Conservation (phyloP, 2,113 vertebrate genomes). For the Stegastes partitus region DNA sequence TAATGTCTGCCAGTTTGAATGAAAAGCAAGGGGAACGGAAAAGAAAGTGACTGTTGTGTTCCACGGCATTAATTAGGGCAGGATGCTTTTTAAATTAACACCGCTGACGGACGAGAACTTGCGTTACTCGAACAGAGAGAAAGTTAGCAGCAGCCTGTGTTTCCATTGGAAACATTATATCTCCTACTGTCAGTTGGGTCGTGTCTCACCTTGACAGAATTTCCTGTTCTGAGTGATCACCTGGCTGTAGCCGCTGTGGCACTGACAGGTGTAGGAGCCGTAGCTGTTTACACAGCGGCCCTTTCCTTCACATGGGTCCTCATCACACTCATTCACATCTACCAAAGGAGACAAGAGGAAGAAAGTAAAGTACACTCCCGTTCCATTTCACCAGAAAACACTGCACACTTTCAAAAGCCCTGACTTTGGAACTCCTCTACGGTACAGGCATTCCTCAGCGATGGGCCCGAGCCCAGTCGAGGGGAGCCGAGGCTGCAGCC, state of each 20-base stretch:
- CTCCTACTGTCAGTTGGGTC: slow-evolving; percentile 8
- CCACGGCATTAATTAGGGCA: slow-evolving; percentile 52
- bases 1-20: slow-evolving; percentile 84
- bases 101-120: slow-evolving; percentile 53
- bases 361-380: not conserved
- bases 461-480: slow-evolving; percentile 47
- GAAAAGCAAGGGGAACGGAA: slow-evolving; percentile 55
- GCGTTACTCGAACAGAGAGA: not conserved
- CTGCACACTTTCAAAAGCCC: slow-evolving; percentile 32
- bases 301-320: slow-evolving; percentile 88
- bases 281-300: slow-evolving; percentile 90
- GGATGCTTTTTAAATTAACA: slow-evolving; percentile 53
- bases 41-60: slow-evolving; percentile 67
- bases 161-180: slow-evolving; percentile 41
- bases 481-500: slow-evolving; percentile 43
- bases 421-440: slow-evolving; percentile 32
- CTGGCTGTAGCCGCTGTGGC: slow-evolving; percentile 89
- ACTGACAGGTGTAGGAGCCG: slow-evolving; percentile 92
- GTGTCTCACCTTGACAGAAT: slow-evolving; percentile 90
- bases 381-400: slow-evolving; percentile 31
- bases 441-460: slow-evolving; percentile 45
- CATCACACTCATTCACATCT: slow-evolving; percentile 93
- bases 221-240: slow-evolving; percentile 84
- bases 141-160: not conserved
- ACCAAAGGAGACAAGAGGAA: slow-evolving; percentile 13